Conservation (phyloP, 1,140 invertebrate genomes). For the Drosophila novamexicana region DNA sequence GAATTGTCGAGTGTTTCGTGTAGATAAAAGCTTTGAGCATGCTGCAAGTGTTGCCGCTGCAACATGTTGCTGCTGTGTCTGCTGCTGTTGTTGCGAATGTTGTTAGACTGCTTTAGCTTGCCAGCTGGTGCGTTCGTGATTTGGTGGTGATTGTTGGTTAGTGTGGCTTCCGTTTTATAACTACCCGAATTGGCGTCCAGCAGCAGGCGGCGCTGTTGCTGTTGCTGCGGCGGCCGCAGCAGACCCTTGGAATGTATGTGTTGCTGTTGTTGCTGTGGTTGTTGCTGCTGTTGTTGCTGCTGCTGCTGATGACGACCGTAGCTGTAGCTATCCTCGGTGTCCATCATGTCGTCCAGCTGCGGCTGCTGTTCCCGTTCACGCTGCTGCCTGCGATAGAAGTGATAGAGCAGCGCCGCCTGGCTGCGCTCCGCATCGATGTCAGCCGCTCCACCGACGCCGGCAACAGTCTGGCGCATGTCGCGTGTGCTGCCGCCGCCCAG, state of each 20-base stretch:
- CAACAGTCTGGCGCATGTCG: constrained; percentile 61
- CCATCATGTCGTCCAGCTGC: constrained; percentile 69
- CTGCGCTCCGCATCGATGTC: constrained; percentile 44
- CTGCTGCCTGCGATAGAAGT: constrained; percentile 71
- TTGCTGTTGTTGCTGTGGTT: constrained; percentile 44
- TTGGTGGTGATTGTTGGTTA: constrained; percentile 57
- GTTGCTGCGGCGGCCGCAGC: constrained; percentile 62
- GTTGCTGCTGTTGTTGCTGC: constrained; percentile 45
- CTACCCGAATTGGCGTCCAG: constrained; percentile 81
- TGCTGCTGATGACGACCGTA: constrained; percentile 52
- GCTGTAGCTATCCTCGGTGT: constrained; percentile 73
- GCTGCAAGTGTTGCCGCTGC: constrained; percentile 39
- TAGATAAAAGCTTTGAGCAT: constrained; percentile 51
- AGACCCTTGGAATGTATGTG: constrained; percentile 76
- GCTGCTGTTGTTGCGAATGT: constrained; percentile 36
- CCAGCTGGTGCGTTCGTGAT: constrained; percentile 21
- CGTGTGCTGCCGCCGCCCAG: constrained; percentile 73
- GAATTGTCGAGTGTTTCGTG: constrained; percentile 55
- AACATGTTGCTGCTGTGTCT: constrained; percentile 5
- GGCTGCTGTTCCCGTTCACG: constrained; percentile 52
- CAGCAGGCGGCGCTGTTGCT: constrained; percentile 65
- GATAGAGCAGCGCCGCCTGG: constrained; percentile 62
- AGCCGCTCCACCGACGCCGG: constrained; percentile 35
- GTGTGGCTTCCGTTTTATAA: constrained; percentile 61
- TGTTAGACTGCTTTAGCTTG: constrained; percentile 20